Conservation (phyloP, 2,113 vertebrate species). For the Microcebus tavaratra region DNA sequence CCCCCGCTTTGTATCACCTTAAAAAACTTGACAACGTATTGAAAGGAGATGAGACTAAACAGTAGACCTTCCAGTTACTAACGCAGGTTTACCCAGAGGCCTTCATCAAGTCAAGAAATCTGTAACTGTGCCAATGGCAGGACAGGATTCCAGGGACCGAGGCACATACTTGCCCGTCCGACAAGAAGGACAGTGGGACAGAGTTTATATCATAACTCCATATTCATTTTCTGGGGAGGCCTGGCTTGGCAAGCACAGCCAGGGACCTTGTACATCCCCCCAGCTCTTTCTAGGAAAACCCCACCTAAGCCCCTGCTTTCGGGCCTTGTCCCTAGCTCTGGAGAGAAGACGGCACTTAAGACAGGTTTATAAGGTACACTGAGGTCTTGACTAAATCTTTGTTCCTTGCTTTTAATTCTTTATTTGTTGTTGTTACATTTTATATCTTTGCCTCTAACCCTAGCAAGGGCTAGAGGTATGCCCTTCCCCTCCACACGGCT, state of each 20-base stretch:
- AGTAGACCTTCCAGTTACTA: not conserved
- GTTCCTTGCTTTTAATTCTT: not conserved
- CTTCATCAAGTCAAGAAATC: not conserved
- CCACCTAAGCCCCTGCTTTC: not conserved
- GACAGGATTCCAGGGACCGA: not conserved
- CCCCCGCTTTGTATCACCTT: not conserved
- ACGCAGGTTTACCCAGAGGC: not conserved
- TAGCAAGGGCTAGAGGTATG: too few species aligned
- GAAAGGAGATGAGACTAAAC: not conserved
- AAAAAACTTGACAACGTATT: not conserved
- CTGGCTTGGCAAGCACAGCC: not conserved
- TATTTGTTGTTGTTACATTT: too few species aligned
- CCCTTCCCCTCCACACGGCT: too few species aligned
- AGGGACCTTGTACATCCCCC: not conserved
- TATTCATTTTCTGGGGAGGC: not conserved
- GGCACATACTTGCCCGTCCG: not conserved
- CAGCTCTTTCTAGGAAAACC: not conserved
- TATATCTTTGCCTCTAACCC: not conserved
- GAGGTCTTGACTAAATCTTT: not conserved
- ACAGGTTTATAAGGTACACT: not conserved
- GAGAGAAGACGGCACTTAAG: not conserved
- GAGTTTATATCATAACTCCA: not conserved
- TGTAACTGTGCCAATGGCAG: not conserved
- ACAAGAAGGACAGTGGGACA: not conserved
- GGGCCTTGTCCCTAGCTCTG: not conserved